Evolutionary conservation across 2,797 vertebrate genomes (phyloP).

Genomic region (Echeneis naucrates): DNA sequence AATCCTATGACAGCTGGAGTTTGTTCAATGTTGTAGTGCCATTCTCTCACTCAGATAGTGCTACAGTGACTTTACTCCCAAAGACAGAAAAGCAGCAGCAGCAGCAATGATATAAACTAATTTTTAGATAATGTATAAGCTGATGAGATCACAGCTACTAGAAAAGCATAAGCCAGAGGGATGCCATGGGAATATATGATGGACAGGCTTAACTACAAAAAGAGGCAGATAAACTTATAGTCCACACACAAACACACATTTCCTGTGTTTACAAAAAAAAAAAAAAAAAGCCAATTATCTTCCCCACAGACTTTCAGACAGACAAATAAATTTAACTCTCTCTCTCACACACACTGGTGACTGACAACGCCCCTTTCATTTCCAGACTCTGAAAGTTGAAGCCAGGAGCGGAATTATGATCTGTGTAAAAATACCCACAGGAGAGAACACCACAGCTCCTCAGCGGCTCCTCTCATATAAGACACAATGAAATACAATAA

Average conservation of each 20-base stretch:
- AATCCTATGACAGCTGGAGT: not conserved
- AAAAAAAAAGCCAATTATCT: constrained; percentile 1
- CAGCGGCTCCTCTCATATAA: not conserved
- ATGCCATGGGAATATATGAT: not conserved
- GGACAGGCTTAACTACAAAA: not conserved
- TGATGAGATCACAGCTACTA: not conserved
- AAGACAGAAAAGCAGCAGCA: not conserved
- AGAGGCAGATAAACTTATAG: not conserved
- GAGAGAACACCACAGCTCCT: not conserved
- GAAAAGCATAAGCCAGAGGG: not conserved
- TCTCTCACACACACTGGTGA: constrained; percentile 7
- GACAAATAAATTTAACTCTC: constrained; percentile 8
- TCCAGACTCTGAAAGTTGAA: constrained; percentile 38
- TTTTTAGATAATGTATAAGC: not conserved
- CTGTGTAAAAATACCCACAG: constrained; percentile 45
- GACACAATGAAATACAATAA: not conserved
- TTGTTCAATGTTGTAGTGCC: not conserved
- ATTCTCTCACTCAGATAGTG: not conserved
- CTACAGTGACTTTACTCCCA: not conserved
- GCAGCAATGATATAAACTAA: not conserved
- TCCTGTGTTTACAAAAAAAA: constrained; percentile 18
- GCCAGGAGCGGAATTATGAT: constrained; percentile 36
- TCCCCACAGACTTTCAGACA: constrained; percentile 16
- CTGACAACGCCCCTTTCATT: constrained; percentile 79
- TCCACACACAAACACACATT: not conserved